Evolutionary conservation across 2,797 vertebrate species (phyloP).

Genomic region (Sebastes hubbsi): DNA sequence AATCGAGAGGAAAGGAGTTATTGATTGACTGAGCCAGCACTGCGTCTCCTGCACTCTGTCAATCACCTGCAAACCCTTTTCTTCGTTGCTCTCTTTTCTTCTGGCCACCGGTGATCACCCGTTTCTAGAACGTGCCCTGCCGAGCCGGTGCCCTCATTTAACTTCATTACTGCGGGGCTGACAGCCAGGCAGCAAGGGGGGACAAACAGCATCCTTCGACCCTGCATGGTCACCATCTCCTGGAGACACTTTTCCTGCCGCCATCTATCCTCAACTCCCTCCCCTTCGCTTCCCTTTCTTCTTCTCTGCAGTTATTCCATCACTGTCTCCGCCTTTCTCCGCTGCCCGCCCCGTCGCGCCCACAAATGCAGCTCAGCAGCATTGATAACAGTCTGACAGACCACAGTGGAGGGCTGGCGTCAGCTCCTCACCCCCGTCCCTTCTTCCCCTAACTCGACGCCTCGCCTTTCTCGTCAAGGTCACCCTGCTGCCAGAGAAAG

Average conservation of each 20-base stretch:
- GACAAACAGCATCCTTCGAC: slow-evolving; percentile 63
- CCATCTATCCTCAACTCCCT: slow-evolving; percentile 45
- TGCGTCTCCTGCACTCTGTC: slow-evolving; percentile 69
- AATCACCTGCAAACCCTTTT: slow-evolving; percentile 64
- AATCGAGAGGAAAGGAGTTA: slow-evolving; percentile 61
- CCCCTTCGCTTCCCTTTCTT: not conserved
- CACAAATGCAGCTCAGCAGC: slow-evolving; percentile 66
- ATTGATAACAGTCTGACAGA: slow-evolving; percentile 81
- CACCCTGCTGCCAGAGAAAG: slow-evolving; percentile 50
- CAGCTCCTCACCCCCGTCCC: slow-evolving; percentile 45
- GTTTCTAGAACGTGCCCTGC: slow-evolving; percentile 41
- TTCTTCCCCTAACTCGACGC: slow-evolving; percentile 34
- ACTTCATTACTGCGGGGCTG: slow-evolving; percentile 80
- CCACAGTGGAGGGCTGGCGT: slow-evolving; percentile 63
- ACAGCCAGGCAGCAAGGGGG: slow-evolving; percentile 68
- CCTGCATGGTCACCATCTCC: slow-evolving; percentile 58
- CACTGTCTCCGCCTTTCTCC: slow-evolving; percentile 42
- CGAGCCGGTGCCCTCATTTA: slow-evolving; percentile 77
- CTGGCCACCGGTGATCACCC: slow-evolving; percentile 51
- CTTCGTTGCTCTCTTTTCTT: slow-evolving; percentile 46
- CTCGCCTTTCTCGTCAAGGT: slow-evolving; percentile 74
- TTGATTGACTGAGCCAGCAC: slow-evolving; percentile 79
- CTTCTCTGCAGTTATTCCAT: slow-evolving; percentile 50
- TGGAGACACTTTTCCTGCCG: slow-evolving; percentile 53
- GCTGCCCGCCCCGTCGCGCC: slow-evolving; percentile 31